These are phyloP conservation scores for Callorhinus ursinus DNA, from an alignment of 2,113 vertebrate genomes.

Conservation along the genomic window DNA sequence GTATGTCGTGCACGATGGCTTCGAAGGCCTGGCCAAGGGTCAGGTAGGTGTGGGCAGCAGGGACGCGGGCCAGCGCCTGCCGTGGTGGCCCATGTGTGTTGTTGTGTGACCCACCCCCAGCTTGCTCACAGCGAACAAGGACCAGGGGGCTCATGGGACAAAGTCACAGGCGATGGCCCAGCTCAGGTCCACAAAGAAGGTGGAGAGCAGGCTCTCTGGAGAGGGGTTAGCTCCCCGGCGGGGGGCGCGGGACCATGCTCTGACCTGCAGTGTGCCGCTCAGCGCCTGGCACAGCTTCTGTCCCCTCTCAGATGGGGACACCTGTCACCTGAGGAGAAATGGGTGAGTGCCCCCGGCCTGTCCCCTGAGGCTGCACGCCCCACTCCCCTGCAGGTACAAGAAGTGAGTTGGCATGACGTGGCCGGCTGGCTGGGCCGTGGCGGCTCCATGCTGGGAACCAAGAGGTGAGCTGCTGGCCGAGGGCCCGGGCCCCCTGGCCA, in stretches of 20 bases:
- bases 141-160: rapidly evolving
- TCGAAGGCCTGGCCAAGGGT: slow-evolving; percentile 92
- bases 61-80: no score
- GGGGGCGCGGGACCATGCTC: not conserved
- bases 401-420: slow-evolving; percentile 93
- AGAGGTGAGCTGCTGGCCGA: slow-evolving; percentile 87
- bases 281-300: not conserved
- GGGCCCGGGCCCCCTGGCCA: not conserved
- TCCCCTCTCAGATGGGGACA: no score
- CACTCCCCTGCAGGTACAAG: slow-evolving; percentile 86
- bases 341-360: rapidly evolving
- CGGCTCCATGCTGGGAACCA: slow-evolving; percentile 96
- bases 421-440: slow-evolving; percentile 97
- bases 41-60: slow-evolving; percentile 81
- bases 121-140: not conserved
- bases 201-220: rapidly evolving
- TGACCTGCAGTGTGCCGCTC: not conserved
- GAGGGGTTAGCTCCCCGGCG: not conserved
- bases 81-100: rapidly evolving
- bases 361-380: rapidly evolving
- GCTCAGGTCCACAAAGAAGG: not conserved
- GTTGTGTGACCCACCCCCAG: rapidly evolving
- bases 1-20: slow-evolving; percentile 92
- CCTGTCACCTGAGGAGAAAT: not conserved
- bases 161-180: rapidly evolving